Evolutionary conservation across 2,888 invertebrate species (phyloP).

Genomic region (Drosophila setosimentum): DNA sequence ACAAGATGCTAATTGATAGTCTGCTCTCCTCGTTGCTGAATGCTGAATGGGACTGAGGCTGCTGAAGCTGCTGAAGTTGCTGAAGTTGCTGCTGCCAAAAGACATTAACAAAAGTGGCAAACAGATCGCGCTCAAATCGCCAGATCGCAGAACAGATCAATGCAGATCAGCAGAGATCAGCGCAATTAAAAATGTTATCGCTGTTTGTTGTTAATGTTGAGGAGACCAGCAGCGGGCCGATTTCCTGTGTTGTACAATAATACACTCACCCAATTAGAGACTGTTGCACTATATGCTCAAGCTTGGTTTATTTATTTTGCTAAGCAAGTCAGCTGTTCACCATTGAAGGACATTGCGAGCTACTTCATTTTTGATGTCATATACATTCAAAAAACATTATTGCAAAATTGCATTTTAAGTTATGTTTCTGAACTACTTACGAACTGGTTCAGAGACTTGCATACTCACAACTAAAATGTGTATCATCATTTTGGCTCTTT

Average conservation of each 20-base stretch:
- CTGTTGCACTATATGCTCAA: not conserved
- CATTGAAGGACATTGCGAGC: not conserved
- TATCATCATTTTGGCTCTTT: not conserved
- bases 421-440: not conserved
- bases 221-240: constrained; percentile 46
- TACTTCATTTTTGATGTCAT: not conserved
- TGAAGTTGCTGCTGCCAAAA: constrained; percentile 68
- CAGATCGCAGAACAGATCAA: constrained; percentile 49
- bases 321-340: not conserved
- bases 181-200: constrained; percentile 80
- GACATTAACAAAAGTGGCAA: constrained; percentile 76
- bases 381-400: not conserved
- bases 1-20: constrained; percentile 76
- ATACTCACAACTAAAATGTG: not conserved
- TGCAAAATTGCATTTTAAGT: not conserved
- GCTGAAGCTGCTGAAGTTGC: constrained; percentile 24
- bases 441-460: not conserved
- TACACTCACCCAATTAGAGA: constrained; percentile 31
- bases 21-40: constrained; percentile 5
- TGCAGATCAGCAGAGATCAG: constrained; percentile 62
- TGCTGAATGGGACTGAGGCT: constrained; percentile 3
- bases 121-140: constrained; percentile 33
- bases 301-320: not conserved
- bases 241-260: constrained; percentile 65
- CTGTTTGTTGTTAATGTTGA: constrained; percentile 76